Base-by-base conservation (phyloP, 2,113 vertebrate species). In the Serinus canaria region DNA sequence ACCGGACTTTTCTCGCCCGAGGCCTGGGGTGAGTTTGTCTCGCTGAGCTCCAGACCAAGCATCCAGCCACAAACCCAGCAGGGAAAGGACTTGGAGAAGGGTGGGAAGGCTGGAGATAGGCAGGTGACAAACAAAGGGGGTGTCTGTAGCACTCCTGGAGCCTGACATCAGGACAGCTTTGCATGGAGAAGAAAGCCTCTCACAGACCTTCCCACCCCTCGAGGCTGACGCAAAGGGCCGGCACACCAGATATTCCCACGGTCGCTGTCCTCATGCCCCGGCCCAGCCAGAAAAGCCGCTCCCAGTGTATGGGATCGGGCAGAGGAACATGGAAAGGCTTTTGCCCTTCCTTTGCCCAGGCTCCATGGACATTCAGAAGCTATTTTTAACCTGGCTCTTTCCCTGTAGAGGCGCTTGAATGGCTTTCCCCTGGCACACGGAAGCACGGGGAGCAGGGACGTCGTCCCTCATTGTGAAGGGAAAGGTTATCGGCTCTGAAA, bases 401-500 rank as follows among this genome's bases (percentile, higher is more conserved):
- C 89, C 50, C 15, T 24, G 72, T 39, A 79, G 91, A 91, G 47
- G 72, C 12, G 0, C 73, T 76, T 97, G 92, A 96, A 96, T 96
- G 93, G 94, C 52, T 79, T 95, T 96, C 44, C 67, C 43, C 56
- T 46, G 4, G 2, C 83, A 18, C 60, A 69, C 66, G 31, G 95
- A 96, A 96, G 83, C 11, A 0, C 64, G 23, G 55, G 67, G 82
- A 62, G 67, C 43, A 6, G 4, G 3, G 79, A 76, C 9, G 9
- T 39, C 67, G 28, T 92, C 76, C 73, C 90, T 88, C 94, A 97
- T 97, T 97, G 97, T 97, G 95, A 97, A 95, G 92, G 83, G 81
- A 97, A 97, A 97, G 96, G 97, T 95, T 96, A 97, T 92, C 72
- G 9, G 52, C 64, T 27, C 87, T 13, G 52, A 97, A 97, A 96